Evolutionary conservation across 2,113 vertebrate species (phyloP).

Genomic region (Ibidorhyncha struthersii): DNA sequence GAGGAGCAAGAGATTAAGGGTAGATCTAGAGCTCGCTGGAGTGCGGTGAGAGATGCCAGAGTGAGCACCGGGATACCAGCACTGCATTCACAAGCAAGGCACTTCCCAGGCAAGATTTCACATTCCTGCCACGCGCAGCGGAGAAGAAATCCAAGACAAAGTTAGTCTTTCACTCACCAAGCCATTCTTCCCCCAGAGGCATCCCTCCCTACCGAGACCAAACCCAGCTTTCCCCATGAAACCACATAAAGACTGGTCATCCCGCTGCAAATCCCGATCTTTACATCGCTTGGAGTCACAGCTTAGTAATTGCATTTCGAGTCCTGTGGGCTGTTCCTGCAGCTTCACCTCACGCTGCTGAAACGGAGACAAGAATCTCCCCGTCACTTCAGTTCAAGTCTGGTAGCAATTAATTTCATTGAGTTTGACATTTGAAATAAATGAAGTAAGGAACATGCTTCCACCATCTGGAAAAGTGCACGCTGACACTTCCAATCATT

Average conservation of each 20-base stretch:
- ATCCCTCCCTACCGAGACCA: not conserved
- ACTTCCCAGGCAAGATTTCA: not conserved
- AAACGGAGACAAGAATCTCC: not conserved
- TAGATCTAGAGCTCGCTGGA: not conserved
- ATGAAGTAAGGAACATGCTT: not conserved
- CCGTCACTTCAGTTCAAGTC: not conserved
- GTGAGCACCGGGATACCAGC: not conserved
- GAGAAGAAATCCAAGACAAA: not conserved
- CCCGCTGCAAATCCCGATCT: not conserved
- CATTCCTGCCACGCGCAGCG: not conserved
- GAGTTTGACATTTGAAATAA: not conserved
- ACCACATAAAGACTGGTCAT: too few species aligned
- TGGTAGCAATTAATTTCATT: not conserved
- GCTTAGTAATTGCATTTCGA: fast-evolving
- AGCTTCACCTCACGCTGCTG: not conserved
- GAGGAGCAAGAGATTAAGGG: not conserved
- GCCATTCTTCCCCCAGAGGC: not conserved
- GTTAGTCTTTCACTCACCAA: not conserved
- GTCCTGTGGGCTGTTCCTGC: not conserved
- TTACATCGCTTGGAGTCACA: not conserved
- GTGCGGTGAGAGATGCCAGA: fast-evolving
- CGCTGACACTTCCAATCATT: not conserved
- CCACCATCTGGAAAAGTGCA: not conserved
- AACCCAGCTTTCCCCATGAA: not conserved
- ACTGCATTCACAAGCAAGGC: not conserved